Conservation (phyloP, 2,113 vertebrate species). For the Labrus mixtus region DNA sequence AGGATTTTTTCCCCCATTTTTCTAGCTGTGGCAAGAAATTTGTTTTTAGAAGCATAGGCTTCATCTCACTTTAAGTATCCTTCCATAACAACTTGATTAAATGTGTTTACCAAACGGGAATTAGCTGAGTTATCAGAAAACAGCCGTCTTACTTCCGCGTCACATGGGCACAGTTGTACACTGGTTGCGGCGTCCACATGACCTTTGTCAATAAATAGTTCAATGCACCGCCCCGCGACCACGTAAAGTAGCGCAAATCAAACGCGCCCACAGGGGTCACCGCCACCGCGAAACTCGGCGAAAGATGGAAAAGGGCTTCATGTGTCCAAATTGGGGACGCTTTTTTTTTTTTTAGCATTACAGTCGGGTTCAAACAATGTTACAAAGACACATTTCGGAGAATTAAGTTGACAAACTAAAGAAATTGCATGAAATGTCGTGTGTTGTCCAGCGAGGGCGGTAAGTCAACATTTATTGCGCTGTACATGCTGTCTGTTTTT, state of each 20-base stretch:
- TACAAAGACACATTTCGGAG: neutral
- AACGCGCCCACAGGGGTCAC: neutral
- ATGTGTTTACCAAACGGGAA: too few relatives aligned
- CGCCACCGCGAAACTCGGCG: neutral
- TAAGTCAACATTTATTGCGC: neutral
- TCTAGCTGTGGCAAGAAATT: too few relatives aligned
- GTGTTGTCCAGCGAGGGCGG: neutral
- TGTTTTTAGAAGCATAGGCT: too few relatives aligned
- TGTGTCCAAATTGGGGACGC: neutral
- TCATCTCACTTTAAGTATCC: too few relatives aligned
- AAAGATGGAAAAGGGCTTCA: neutral
- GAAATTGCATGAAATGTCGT: too few relatives aligned
- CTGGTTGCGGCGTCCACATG: too few relatives aligned
- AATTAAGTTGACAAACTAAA: neutral
- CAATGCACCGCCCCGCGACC: neutral
- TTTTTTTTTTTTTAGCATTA: rapidly evolving
- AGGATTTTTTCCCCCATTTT: too few relatives aligned
- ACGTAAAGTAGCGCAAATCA: neutral
- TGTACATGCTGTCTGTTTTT: neutral
- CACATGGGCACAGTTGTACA: too few relatives aligned
- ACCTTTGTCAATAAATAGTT: too few relatives aligned
- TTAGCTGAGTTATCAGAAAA: too few relatives aligned
- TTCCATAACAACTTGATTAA: too few relatives aligned
- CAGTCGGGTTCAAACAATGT: rapidly evolving
- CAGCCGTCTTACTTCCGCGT: too few relatives aligned